phyloP scores from a whole-genome alignment of 1,140 invertebrate species.

The Scylla paramamosain region DNA sequence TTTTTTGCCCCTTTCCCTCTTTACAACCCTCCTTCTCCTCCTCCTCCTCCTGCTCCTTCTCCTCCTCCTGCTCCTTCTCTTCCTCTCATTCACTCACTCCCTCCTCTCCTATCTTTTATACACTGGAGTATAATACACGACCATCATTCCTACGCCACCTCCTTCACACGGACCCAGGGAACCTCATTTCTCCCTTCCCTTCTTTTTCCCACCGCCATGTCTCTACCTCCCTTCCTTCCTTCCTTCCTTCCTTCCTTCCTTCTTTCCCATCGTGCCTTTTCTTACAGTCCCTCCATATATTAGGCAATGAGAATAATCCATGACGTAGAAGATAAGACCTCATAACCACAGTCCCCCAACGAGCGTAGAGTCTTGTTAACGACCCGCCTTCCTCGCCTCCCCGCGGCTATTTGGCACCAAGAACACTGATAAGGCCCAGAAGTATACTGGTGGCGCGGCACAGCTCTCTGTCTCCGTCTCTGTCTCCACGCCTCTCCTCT shows the following conservation, averaged over 20 bases:
- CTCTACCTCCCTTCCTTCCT: background rate
- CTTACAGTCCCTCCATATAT: background rate
- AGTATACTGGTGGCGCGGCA: background rate
- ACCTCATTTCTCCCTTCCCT: background rate
- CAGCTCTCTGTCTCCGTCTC: background rate
- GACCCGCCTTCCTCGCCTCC: background rate
- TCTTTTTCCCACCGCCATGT: background rate
- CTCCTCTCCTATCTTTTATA: background rate
- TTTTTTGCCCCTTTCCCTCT: background rate
- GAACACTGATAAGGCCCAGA: background rate
- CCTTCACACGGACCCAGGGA: background rate
- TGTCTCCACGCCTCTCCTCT: too few species aligned
- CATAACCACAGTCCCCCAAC: background rate
- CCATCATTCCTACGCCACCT: background rate
- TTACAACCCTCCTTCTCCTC: background rate
- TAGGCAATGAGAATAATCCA: background rate
- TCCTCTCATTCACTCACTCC: background rate
- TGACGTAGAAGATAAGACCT: background rate
- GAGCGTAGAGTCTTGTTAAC: slow-evolving; percentile 7
- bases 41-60: background rate
- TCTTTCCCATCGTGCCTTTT: background rate
- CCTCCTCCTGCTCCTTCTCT: too few species aligned
- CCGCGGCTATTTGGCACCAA: background rate
- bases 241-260: background rate
- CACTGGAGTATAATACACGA: background rate